Percentiles rank a stretch among this genome's conserved stretches.
These are phyloP conservation scores for Apostichopus parvimensis DNA, from an alignment of 35 echinoderm and acorn worm genomes.

Conservation along the genomic window DNA sequence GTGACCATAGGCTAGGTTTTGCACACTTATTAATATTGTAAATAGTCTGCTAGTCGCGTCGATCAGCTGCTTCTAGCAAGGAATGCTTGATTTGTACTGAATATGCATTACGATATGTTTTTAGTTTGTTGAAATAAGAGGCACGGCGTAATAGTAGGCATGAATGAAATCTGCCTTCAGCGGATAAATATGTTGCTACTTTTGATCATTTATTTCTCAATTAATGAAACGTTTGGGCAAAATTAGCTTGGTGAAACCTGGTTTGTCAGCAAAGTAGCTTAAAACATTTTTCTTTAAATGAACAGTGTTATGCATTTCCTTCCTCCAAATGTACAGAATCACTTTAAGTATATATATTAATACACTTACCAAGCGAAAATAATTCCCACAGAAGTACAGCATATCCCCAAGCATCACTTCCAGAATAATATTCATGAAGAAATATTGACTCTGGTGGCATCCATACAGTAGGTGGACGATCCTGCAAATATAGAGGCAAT, in stretches of 20 bases:
- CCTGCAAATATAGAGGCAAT: not conserved
- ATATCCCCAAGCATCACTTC: constrained; percentile 18
- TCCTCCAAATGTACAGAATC: not conserved
- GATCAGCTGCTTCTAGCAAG: too few relatives aligned
- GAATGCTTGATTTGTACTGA: too few relatives aligned
- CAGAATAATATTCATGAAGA: not conserved
- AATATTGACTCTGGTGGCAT: constrained; percentile 1
- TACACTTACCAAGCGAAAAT: constrained; percentile 18
- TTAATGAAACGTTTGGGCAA: too few relatives aligned
- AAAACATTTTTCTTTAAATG: not conserved
- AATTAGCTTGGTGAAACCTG: not conserved
- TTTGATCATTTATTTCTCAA: too few relatives aligned
- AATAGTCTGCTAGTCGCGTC: too few relatives aligned
- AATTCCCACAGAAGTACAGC: constrained; percentile 36
- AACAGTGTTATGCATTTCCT: not conserved
- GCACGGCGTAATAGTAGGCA: too few relatives aligned
- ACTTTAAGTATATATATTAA: not conserved
- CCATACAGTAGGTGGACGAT: not conserved
- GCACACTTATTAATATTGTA: too few relatives aligned
- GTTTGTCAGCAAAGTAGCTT: not conserved
- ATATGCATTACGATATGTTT: too few relatives aligned
- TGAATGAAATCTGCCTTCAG: too few relatives aligned
- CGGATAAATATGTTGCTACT: too few relatives aligned
- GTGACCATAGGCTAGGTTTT: too few relatives aligned
- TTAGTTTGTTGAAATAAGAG: too few relatives aligned